Percentiles rank a stretch among this genome's conserved stretches.
phyloP scores from a whole-genome alignment of 2,797 vertebrate species.

The Amphiprion clarkii region DNA sequence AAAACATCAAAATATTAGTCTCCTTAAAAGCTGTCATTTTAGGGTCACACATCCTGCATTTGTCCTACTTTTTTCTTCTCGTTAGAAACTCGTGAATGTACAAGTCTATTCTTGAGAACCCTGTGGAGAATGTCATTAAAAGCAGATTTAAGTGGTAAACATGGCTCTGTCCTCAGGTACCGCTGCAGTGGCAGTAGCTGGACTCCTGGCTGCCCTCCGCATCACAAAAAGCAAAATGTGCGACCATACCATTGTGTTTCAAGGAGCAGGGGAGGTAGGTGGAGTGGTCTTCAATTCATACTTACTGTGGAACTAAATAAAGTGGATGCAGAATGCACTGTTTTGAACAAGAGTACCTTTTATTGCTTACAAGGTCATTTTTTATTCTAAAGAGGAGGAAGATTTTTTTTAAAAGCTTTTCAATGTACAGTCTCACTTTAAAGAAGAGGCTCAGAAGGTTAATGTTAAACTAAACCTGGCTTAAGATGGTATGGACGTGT shows the following conservation, averaged over 20 bases:
- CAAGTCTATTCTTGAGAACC: too few species aligned
- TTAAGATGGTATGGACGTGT: not conserved
- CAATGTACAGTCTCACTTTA: not conserved
- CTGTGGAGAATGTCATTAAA: too few species aligned
- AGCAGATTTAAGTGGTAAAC: too few species aligned
- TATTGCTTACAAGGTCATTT: too few species aligned
- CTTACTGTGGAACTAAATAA: not conserved
- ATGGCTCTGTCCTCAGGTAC: constrained; percentile 85
- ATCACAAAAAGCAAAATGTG: constrained; percentile 94
- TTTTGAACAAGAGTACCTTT: too few species aligned
- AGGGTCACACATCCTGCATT: too few species aligned
- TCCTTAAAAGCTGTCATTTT: too few species aligned
- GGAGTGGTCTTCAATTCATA: not conserved
- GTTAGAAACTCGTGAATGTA: too few species aligned
- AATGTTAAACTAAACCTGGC: constrained; percentile 3
- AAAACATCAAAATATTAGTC: too few species aligned
- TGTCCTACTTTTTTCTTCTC: too few species aligned
- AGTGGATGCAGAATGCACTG: not conserved
- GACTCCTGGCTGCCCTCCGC: constrained; percentile 92
- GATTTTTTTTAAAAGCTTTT: too few species aligned
- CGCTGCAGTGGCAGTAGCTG: constrained; percentile 96
- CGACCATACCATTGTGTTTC: constrained; percentile 95
- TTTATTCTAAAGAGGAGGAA: too few species aligned
- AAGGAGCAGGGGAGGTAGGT: constrained; percentile 96
- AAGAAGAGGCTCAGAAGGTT: not conserved